These are phyloP conservation scores for Haplotaxodon microlepis DNA, from an alignment of 2,113 vertebrate species.

Conservation along the genomic window DNA sequence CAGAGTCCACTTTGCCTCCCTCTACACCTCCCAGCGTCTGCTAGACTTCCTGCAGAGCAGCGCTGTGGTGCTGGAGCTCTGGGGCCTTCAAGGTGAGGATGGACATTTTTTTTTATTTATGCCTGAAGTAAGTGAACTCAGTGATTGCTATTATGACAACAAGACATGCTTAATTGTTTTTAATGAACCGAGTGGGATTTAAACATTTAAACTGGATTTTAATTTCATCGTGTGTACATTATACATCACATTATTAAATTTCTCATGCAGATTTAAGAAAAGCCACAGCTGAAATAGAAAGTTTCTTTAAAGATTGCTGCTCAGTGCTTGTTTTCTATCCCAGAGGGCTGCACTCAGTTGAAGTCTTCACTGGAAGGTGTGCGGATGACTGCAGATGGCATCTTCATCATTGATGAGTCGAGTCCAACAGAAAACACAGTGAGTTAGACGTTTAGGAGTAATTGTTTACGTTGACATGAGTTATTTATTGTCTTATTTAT, in stretches of 20 bases:
- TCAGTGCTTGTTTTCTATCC: background rate
- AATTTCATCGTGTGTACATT: background rate
- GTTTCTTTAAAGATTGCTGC: background rate
- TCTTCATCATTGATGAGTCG: conserved; percentile 71
- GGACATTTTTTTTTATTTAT: background rate
- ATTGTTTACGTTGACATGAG: background rate
- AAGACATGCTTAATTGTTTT: background rate
- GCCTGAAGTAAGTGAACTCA: background rate
- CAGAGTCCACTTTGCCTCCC: conserved; percentile 71
- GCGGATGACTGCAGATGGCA: conserved; percentile 67
- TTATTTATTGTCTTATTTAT: background rate
- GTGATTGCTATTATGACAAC: background rate
- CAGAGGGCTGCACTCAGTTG: conserved; percentile 78
- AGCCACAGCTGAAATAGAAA: background rate
- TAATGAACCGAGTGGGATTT: background rate
- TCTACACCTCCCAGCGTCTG: conserved; percentile 72
- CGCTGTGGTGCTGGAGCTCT: conserved; percentile 83
- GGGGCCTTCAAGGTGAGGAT: conserved; percentile 83
- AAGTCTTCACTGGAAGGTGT: conserved; percentile 44
- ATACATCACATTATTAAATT: background rate
- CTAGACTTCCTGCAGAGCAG: conserved; percentile 81
- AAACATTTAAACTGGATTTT: background rate
- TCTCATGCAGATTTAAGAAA: background rate
- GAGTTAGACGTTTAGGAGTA: conserved; percentile 7
- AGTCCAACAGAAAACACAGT: conserved; percentile 18